A percentile compares a stretch with the other conserved stretches of the same genome.
Evolutionary conservation across 1,140 invertebrate species (phyloP).

Genomic region (Lordiphosa collinella): DNA sequence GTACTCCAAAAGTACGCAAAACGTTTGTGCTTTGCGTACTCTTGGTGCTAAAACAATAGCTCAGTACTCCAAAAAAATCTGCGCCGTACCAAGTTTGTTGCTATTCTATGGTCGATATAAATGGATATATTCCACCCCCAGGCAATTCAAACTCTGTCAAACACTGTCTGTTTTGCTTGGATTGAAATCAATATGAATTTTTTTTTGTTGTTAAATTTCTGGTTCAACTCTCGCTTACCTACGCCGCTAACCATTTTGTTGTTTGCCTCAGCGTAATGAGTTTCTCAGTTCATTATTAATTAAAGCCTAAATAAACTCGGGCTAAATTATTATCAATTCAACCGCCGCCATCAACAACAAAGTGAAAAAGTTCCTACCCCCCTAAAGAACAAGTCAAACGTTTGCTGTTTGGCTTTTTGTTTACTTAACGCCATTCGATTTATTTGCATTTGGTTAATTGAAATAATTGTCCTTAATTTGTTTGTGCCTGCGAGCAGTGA

Average conservation of each 20-base stretch:
- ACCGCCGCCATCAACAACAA: constrained; percentile 37
- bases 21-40: too few species aligned
- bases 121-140: too few species aligned
- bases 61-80: too few species aligned
- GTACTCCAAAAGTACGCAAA: too few species aligned
- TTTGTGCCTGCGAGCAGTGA: constrained; percentile 64
- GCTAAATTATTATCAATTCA: constrained; percentile 74
- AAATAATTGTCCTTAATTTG: constrained; percentile 78
- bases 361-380: constrained; percentile 29
- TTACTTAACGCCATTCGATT: constrained; percentile 72
- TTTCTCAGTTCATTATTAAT: constrained; percentile 78
- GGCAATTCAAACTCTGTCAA: not conserved
- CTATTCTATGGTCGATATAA: too few species aligned
- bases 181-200: not conserved
- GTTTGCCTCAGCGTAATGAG: constrained; percentile 70
- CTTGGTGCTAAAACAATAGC: too few species aligned
- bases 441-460: constrained; percentile 78
- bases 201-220: constrained; percentile 1
- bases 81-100: too few species aligned
- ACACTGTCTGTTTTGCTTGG: not conserved
- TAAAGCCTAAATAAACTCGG: constrained; percentile 73
- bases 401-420: constrained; percentile 37
- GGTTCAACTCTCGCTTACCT: constrained; percentile 13
- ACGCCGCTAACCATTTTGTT: constrained; percentile 19
- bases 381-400: not conserved